phyloP scores from a whole-genome alignment of 2,888 invertebrate species.

The Branchipolynoe longqiensis region DNA sequence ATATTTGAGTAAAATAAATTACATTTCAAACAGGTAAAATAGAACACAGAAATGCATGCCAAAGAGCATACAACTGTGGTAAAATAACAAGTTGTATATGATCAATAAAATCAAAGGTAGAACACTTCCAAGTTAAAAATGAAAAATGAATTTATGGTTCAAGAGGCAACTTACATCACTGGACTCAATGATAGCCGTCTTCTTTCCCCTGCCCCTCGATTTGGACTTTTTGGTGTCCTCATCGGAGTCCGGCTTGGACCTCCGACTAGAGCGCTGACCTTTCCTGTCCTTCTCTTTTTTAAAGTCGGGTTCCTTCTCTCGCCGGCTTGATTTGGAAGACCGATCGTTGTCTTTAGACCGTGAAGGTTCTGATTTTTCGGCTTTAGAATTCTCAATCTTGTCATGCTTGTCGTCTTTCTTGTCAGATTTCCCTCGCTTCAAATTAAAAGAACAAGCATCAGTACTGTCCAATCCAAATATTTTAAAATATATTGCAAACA shows the following conservation, averaged over 20 bases:
- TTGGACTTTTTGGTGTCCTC: slow-evolving; percentile 29
- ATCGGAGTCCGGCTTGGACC: neutral
- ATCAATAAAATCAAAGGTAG: no score
- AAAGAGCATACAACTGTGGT: no score
- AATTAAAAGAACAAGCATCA: no score
- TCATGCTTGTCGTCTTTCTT: slow-evolving; percentile 62
- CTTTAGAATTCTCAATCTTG: slow-evolving; percentile 62
- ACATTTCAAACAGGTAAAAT: no score
- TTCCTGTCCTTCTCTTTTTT: slow-evolving; percentile 44
- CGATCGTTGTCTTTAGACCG: slow-evolving; percentile 61
- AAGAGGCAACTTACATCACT: slow-evolving; percentile 34
- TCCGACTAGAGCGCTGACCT: slow-evolving; percentile 5
- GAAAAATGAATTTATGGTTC: no score
- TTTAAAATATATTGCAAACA: no score
- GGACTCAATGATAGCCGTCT: slow-evolving; percentile 34
- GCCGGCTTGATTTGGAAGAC: slow-evolving; percentile 56
- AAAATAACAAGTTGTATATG: no score
- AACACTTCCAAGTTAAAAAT: no score
- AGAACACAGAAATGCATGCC: no score
- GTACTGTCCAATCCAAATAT: no score
- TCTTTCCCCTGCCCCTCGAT: neutral
- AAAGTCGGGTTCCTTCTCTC: slow-evolving; percentile 55
- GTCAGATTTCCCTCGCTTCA: slow-evolving; percentile 45
- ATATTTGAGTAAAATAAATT: no score
- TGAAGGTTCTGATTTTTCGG: slow-evolving; percentile 44